Evolutionary conservation across 2,888 invertebrate species (phyloP).

Genomic region (Aromia moschata): DNA sequence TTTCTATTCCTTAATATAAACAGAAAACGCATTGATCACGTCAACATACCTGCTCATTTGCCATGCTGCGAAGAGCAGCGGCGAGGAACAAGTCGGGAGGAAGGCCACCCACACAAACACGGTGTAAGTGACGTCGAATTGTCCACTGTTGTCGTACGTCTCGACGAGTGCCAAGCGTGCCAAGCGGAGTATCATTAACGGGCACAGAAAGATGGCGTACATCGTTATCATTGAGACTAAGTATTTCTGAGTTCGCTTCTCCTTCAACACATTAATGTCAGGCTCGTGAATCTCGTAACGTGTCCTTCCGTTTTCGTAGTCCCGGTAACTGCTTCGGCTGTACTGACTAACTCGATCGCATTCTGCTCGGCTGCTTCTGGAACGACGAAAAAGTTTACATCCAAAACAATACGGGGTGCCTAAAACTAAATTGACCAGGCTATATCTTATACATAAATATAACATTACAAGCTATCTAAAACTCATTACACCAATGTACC

Average conservation of each 20-base stretch:
- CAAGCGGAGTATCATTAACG: slow-evolving; percentile 70
- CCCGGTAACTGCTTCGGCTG: slow-evolving; percentile 52
- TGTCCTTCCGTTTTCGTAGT: slow-evolving; percentile 50
- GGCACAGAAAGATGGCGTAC: slow-evolving; percentile 74
- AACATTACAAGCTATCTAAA: no score
- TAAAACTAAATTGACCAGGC: no score
- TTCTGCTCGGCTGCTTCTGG: slow-evolving; percentile 52
- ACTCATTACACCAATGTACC: no score
- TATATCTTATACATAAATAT: no score
- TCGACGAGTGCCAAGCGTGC: slow-evolving; percentile 73
- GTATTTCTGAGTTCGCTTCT: slow-evolving; percentile 74
- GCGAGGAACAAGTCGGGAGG: slow-evolving; percentile 73
- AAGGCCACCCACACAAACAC: slow-evolving; percentile 78
- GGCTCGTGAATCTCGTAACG: slow-evolving; percentile 66
- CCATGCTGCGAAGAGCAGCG: slow-evolving; percentile 72
- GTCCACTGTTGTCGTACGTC: slow-evolving; percentile 73
- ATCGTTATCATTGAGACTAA: slow-evolving; percentile 72
- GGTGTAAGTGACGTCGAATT: slow-evolving; percentile 74
- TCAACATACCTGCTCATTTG: slow-evolving; percentile 68
- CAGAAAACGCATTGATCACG: no score
- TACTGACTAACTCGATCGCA: slow-evolving; percentile 55
- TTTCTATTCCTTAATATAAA: no score
- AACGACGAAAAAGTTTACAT: slow-evolving; percentile 32
- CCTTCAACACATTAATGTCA: slow-evolving; percentile 68
- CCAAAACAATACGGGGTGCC: no score